Conservation (phyloP, 2,888 invertebrate genomes). For the Chymomyza amoena region DNA sequence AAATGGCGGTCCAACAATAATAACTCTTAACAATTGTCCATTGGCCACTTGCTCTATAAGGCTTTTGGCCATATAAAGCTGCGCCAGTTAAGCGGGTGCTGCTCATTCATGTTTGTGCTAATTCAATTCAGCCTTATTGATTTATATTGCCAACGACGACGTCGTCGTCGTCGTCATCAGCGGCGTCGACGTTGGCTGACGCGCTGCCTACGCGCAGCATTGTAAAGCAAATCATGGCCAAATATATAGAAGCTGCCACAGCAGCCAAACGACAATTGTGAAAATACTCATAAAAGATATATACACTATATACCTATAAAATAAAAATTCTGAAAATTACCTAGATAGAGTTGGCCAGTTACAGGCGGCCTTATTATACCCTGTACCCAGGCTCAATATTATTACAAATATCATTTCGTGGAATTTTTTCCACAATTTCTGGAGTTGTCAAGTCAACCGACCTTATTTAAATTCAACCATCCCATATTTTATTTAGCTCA, state of each 20-base stretch:
- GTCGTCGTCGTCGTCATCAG: not conserved
- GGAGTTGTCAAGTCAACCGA: too few species aligned
- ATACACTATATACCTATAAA: not conserved
- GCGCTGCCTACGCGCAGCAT: slow-evolving; percentile 2
- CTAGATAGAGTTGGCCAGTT: too few species aligned
- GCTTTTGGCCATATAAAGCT: not conserved
- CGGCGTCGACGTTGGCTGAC: not conserved
- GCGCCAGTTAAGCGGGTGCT: not conserved
- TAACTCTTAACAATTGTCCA: not conserved
- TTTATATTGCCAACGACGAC: not conserved
- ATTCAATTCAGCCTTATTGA: slow-evolving; percentile 34
- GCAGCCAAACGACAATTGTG: not conserved
- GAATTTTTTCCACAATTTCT: too few species aligned
- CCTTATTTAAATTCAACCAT: too few species aligned
- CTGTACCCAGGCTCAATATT: too few species aligned
- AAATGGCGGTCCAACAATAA: not conserved
- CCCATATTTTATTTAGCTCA: too few species aligned
- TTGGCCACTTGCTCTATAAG: not conserved
- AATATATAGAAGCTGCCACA: not conserved
- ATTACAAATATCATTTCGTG: too few species aligned
- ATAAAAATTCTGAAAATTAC: too few species aligned
- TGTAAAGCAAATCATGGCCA: slow-evolving; percentile 11
- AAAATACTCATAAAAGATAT: not conserved
- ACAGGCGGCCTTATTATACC: too few species aligned
- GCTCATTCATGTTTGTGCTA: slow-evolving; percentile 51